phyloP scores from a whole-genome alignment of 1,140 invertebrate genomes.

The Brachionus rotundiformis region DNA sequence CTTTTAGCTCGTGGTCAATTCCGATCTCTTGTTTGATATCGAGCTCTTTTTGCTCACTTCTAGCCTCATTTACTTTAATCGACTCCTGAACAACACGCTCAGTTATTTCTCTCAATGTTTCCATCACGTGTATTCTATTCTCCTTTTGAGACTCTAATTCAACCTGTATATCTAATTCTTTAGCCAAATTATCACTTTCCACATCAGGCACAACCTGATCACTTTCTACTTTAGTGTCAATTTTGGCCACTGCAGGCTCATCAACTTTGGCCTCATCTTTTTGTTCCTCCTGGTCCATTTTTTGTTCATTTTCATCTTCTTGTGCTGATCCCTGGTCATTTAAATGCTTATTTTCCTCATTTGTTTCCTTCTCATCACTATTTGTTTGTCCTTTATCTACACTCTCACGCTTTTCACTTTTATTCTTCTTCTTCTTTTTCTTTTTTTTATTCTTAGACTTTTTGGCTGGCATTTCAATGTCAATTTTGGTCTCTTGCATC shows the following conservation, averaged over 20 bases:
- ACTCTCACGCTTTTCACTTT: neutral
- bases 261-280: no score
- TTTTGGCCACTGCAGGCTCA: no score
- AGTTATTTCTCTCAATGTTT: neutral
- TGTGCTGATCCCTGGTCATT: neutral
- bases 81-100: neutral
- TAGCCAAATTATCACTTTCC: neutral
- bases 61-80: neutral
- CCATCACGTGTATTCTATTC: neutral
- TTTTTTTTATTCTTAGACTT: neutral
- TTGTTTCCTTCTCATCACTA: neutral
- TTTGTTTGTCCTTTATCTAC: neutral
- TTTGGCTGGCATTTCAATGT: neutral
- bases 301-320: neutral
- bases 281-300: neutral
- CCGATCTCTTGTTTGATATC: neutral
- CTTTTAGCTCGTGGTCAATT: neutral
- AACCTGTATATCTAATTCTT: neutral
- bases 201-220: no score
- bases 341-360: neutral
- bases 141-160: neutral
- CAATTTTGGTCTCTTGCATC: no score
- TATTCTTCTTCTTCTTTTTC: slow-evolving; percentile 8
- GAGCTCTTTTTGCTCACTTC: neutral
- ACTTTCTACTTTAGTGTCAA: no score